Evolutionary conservation across 2,113 vertebrate genomes (phyloP).

Genomic region (Felis chaus): DNA sequence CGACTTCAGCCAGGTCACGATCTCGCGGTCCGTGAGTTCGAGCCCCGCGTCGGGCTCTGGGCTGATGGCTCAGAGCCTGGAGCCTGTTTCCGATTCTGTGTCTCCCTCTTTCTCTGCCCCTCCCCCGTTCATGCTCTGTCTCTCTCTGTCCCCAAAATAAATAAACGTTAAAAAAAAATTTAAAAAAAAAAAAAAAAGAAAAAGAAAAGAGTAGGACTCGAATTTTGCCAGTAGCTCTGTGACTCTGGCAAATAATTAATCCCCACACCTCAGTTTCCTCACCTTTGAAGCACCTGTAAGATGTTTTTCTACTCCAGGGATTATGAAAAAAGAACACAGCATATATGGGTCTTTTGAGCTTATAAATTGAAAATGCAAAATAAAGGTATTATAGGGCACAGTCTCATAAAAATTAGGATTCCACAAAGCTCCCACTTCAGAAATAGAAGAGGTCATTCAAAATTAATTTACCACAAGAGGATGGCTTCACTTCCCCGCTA

Average conservation of each 20-base stretch:
- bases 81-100: too few relatives aligned
- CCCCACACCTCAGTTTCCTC: background rate
- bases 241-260: background rate
- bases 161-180: too few relatives aligned
- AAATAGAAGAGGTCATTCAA: background rate
- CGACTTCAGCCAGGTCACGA: too few relatives aligned
- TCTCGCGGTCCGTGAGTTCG: too few relatives aligned
- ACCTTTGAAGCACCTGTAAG: background rate
- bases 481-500: background rate
- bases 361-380: slow-evolving; percentile 4
- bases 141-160: too few relatives aligned
- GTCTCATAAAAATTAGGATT: background rate
- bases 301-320: background rate
- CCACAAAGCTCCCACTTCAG: background rate
- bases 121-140: too few relatives aligned
- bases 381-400: background rate
- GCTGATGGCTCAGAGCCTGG: too few relatives aligned
- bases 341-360: background rate
- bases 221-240: background rate
- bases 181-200: too few relatives aligned
- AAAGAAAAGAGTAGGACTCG: background rate
- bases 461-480: background rate
- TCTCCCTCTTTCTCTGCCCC: too few relatives aligned
- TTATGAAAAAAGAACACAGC: background rate
- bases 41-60: too few relatives aligned